Evolutionary conservation across 2,888 invertebrate genomes (phyloP).

Genomic region (Archaeoteleia sp.): DNA sequence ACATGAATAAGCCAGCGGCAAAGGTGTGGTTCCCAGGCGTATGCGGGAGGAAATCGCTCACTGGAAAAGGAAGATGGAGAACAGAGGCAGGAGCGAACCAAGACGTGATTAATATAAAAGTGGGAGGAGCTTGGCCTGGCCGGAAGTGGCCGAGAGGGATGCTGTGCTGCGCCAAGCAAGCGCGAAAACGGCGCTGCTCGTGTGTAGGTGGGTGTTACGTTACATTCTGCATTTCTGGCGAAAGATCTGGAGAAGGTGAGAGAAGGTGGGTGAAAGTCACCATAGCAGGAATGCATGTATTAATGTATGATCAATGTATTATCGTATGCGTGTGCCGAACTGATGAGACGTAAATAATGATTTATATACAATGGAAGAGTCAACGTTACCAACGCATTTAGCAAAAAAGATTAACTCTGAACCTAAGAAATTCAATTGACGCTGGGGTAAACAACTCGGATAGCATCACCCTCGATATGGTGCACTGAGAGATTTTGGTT

Average conservation of each 20-base stretch:
- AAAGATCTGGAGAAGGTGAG: constrained; percentile 54
- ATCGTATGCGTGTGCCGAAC: constrained; percentile 15
- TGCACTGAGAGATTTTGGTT: too few relatives aligned
- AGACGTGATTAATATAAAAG: constrained; percentile 75
- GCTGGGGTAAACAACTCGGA: too few relatives aligned
- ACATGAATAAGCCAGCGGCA: constrained; percentile 70
- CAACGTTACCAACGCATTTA: constrained; percentile 18
- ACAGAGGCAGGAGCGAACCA: constrained; percentile 67
- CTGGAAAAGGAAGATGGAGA: constrained; percentile 69
- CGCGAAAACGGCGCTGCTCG: constrained; percentile 66
- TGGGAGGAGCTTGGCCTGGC: constrained; percentile 72
- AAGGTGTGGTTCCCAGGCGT: constrained; percentile 73
- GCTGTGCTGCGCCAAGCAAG: constrained; percentile 69
- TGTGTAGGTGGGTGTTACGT: constrained; percentile 51
- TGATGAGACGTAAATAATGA: constrained; percentile 35
- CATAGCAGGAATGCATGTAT: constrained; percentile 45
- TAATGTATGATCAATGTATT: too few relatives aligned
- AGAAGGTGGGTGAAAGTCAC: constrained; percentile 46
- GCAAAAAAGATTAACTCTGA: too few relatives aligned
- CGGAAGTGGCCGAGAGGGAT: constrained; percentile 73
- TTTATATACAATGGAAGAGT: constrained; percentile 28
- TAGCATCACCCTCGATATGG: too few relatives aligned
- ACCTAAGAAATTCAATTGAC: too few relatives aligned
- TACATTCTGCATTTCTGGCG: constrained; percentile 49
- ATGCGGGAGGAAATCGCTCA: constrained; percentile 69